Evolutionary conservation across 2,113 vertebrate species (phyloP), one percentile per base, ranked within the genome.

Genomic region (Cebidichthys violaceus): DNA sequence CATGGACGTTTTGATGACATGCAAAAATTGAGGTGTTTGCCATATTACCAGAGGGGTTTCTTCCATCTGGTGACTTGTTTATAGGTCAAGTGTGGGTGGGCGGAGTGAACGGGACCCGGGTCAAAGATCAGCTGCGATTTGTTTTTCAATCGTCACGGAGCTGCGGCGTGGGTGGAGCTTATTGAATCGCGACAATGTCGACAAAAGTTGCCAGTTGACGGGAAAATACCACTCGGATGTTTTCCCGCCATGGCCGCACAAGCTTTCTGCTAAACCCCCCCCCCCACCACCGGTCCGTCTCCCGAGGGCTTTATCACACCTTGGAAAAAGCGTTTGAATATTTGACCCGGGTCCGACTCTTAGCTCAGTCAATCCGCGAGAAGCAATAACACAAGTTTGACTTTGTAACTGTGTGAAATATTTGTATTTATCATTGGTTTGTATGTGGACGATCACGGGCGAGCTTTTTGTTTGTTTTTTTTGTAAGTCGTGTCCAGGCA

Each of bases 341-440:
- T 73, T 85, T 77, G 64, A 90, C 76, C 84, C 18, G 60, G 74
- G 82, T 90, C 84, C 57, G 83, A 81, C 45, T 70, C 50, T 83
- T 73, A 17, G 77, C 57, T 43, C 85, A 78, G 71, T 52, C 71
- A 69, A 72, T 88, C 80, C 45, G 75, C 88, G 66, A 86, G 69
- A 88, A 94, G 93, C 95, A 95, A 95, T 95, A 95, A 93, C 62
- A 81, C 8, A 11, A 89, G 75, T 85, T 92, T 76, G 70, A 85
- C 82, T 93, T 93, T 33, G 90, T 9, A 90, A 90, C 79, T 86
- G 77, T 90, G 83, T 92, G 80, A 90, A 82, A 77, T 79, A 59
- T 91, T 91, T 85, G 6, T 93, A 88, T 92, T 92, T 89, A 91
- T 92, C 89, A 60, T 79, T 29, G 33, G 71, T 0, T 47, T 75